Evolutionary conservation across 2,113 vertebrate species (phyloP), one percentile per base, ranked within the genome.

Genomic region (Cyrtonyx montezumae): DNA sequence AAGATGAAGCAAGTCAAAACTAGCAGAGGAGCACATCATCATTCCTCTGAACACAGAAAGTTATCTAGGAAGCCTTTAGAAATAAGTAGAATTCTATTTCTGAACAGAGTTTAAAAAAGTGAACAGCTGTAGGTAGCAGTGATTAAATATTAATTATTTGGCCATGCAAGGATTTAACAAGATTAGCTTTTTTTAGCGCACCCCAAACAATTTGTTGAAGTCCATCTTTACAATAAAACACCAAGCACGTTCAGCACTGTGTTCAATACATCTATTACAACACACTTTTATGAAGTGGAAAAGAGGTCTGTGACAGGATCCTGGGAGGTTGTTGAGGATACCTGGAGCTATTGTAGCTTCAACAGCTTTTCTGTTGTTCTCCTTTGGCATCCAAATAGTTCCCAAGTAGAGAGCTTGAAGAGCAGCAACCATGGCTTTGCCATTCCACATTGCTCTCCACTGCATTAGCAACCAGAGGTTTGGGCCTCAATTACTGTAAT

Each of bases 221-320:
- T 62, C 63, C 34, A 53, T 9, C 13, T 74, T 83, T 21, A 77
- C 11, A 37, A 59, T 23, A 53, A 77, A 88, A 45, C 9, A 22
- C 13, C 15, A 30, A 10, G 12, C 37, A 42, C 3, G 3, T 70
- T 80, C 77, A 70, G 8, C 21, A 28, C 28, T 8, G 10, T 30
- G 19, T 37, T 67, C 28, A 62, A 37, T 9, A 43, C 22, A 34
- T 21, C 36, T 76, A n/a, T 67, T 84, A 32, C 28, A 56, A 9
- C 65, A 5, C 8, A 8, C 30, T 21, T 53, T 69, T 5, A 25
- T 0, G 0, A 77, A n/a, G 53, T 5, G 20, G n/a, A 36, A 82
- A 83, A 32, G 58, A 20, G 4, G 4, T 5, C 25, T 32, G 8
- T 49, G 5, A 37, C 19, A 30, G 40, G 36, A 51, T 36, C 28